phyloP scores from a whole-genome alignment of 1,140 invertebrate species.

The Phocides pigmalion region DNA sequence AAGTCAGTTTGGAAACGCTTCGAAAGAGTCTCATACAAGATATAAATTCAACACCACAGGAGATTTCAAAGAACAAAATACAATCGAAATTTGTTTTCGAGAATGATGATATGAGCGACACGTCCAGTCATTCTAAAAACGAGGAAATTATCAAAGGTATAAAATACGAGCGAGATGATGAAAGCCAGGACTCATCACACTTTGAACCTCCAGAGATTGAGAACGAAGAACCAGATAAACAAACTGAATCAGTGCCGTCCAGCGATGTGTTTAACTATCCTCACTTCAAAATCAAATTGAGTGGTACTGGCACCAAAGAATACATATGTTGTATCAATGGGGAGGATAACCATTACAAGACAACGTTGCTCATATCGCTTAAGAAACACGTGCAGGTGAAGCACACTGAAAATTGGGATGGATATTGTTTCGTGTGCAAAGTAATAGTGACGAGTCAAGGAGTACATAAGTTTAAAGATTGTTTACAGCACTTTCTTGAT shows the following conservation, averaged over 20 bases:
- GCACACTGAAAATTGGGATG: constrained; percentile 74
- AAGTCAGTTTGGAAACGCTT: constrained; percentile 21
- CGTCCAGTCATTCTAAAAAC: constrained; percentile 36
- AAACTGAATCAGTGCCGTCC: not conserved
- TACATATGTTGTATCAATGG: constrained; percentile 76
- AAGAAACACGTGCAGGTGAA: constrained; percentile 73
- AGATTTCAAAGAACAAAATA: constrained; percentile 34
- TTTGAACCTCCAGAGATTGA: not conserved
- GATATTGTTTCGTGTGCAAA: constrained; percentile 74
- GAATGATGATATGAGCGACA: constrained; percentile 51
- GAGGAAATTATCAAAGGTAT: constrained; percentile 34
- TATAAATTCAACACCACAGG: constrained; percentile 4
- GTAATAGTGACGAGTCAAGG: constrained; percentile 73
- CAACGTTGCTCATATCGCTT: constrained; percentile 66
- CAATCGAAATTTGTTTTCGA: constrained; percentile 69
- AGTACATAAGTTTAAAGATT: constrained; percentile 62
- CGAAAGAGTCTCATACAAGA: constrained; percentile 26
- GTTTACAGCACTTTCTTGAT: constrained; percentile 68
- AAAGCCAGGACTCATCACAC: constrained; percentile 12
- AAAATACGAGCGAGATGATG: constrained; percentile 46
- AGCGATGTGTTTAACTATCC: constrained; percentile 61
- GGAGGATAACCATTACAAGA: constrained; percentile 62
- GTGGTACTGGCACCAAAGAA: constrained; percentile 58
- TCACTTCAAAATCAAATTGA: constrained; percentile 68
- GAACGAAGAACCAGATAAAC: not conserved